Evolutionary conservation across 2,888 invertebrate genomes (phyloP).

Genomic region (Orthosia gracilis): DNA sequence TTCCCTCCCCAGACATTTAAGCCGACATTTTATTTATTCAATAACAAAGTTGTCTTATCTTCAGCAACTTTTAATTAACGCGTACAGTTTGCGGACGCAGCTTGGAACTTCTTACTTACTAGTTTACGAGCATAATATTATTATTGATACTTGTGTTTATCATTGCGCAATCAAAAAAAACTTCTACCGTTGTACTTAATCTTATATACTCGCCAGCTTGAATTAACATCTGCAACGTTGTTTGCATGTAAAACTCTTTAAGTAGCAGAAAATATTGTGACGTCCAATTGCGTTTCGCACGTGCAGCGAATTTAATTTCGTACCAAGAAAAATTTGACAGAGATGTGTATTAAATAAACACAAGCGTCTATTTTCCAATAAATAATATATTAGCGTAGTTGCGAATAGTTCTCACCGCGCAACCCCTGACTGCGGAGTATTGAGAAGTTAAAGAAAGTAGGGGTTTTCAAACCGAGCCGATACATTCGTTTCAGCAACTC

Average conservation of each 20-base stretch:
- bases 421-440: conserved; percentile 72
- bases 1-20: conserved; percentile 69
- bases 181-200: conserved; percentile 31
- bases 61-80: conserved; percentile 80
- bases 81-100: conserved; percentile 58
- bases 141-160: conserved; percentile 43
- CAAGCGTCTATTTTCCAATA: conserved; percentile 70
- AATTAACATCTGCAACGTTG: conserved; percentile 60
- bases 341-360: conserved; percentile 58
- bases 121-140: conserved; percentile 39
- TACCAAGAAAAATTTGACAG: conserved; percentile 28
- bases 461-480: conserved; percentile 62
- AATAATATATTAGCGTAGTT: conserved; percentile 76
- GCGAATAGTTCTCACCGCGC: conserved; percentile 74
- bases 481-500: conserved; percentile 53
- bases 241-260: conserved; percentile 58
- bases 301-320: conserved; percentile 40
- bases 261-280: conserved; percentile 46
- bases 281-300: conserved; percentile 40
- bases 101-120: conserved; percentile 37
- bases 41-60: conserved; percentile 78
- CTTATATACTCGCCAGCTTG: conserved; percentile 43
- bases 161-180: conserved; percentile 38
- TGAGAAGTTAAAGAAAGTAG: conserved; percentile 78
- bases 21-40: conserved; percentile 79